Evolutionary conservation across 1,140 invertebrate species (phyloP).

Genomic region (Brachionus plicatilis): DNA sequence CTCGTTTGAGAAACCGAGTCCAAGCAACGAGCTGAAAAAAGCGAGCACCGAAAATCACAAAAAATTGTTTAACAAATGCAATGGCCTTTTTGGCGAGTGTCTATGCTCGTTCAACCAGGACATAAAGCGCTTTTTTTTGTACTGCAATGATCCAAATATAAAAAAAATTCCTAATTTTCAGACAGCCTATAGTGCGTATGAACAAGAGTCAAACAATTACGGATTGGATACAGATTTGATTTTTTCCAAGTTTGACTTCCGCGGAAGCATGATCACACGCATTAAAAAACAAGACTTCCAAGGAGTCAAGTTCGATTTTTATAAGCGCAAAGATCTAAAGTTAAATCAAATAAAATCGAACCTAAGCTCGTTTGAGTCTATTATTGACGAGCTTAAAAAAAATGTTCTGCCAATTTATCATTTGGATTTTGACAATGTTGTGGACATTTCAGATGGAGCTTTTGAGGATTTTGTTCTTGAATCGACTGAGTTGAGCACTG

Average conservation of each 20-base stretch:
- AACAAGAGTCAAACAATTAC: not conserved
- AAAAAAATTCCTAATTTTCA: slow-evolving; percentile 21
- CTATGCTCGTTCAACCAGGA: slow-evolving; percentile 17
- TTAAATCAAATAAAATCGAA: not conserved
- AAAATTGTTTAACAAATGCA: not conserved
- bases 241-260: slow-evolving; percentile 15
- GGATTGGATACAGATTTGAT: not conserved
- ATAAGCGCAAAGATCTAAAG: not conserved
- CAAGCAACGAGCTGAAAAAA: not conserved
- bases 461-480: slow-evolving; percentile 10
- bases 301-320: not conserved
- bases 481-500: not conserved
- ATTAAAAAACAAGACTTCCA: slow-evolving; percentile 5
- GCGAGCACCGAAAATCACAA: not conserved
- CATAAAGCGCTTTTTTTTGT: not conserved
- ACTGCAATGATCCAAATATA: slow-evolving; percentile 24
- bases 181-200: not conserved
- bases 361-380: not conserved
- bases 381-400: slow-evolving; percentile 8
- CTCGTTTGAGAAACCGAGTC: not conserved
- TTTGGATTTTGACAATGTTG: slow-evolving; percentile 27
- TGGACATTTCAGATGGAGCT: not conserved
- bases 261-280: not conserved
- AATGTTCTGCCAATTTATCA: slow-evolving; percentile 26
- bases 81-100: slow-evolving; percentile 2